These are phyloP conservation scores for Periophthalmus modestus DNA, from an alignment of 2,113 vertebrate genomes.

Conservation along the genomic window DNA sequence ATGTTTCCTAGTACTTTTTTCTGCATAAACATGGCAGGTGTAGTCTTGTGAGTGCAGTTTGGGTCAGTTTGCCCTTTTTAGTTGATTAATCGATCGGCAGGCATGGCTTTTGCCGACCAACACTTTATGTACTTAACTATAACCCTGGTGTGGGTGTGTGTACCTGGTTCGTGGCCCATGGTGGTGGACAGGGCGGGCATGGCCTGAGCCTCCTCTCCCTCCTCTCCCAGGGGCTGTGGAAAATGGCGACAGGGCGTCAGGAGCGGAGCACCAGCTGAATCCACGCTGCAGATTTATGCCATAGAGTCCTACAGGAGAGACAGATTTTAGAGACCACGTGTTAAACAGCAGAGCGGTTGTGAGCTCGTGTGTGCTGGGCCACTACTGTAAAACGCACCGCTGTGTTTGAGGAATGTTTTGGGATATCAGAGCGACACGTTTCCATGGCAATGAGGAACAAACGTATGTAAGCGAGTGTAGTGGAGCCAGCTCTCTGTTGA, in stretches of 20 bases:
- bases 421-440: constrained; percentile 10
- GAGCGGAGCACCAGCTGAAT: constrained; percentile 37
- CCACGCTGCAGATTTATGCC: constrained; percentile 50
- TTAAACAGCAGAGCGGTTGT: constrained; percentile 24
- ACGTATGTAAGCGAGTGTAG: constrained; percentile 21
- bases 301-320: constrained; percentile 61
- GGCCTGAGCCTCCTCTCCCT: constrained; percentile 54
- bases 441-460: constrained; percentile 26
- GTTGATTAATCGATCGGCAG: too few species aligned
- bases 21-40: too few species aligned
- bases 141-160: not conserved
- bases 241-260: constrained; percentile 52
- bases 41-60: too few species aligned
- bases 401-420: constrained; percentile 19
- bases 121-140: not conserved
- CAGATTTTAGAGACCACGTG: constrained; percentile 48
- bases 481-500: constrained; percentile 22
- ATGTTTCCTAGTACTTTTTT: too few species aligned
- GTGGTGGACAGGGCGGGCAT: constrained; percentile 70
- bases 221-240: constrained; percentile 46
- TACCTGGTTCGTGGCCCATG: constrained; percentile 69
- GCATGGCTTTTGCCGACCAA: too few species aligned
- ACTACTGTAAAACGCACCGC: constrained; percentile 12
- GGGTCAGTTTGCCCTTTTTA: too few species aligned
- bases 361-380: constrained; percentile 37